Conservation (phyloP, 2,113 vertebrate genomes). For the Dasyurus viverrinus region DNA sequence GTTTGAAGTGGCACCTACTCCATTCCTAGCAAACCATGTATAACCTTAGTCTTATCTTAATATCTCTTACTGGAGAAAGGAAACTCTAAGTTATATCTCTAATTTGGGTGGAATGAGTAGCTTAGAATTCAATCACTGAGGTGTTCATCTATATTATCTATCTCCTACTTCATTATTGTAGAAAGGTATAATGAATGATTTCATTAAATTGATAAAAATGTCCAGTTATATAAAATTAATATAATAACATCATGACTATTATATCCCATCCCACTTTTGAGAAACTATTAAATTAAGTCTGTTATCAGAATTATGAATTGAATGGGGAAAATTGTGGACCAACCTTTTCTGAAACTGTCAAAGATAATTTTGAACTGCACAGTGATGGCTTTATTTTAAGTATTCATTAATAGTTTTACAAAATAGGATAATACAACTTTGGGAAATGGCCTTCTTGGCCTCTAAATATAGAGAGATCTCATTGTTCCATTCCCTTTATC, state of each 20-base stretch:
- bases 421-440: background rate
- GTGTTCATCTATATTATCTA: background rate
- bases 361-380: conserved; percentile 26
- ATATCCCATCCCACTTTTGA: background rate
- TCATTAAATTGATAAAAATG: conserved; percentile 44
- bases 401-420: conserved; percentile 15
- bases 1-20: background rate
- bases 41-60: background rate
- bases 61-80: background rate
- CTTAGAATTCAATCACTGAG: conserved; percentile 2
- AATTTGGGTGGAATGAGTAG: background rate
- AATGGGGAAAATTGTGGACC: conserved; percentile 12
- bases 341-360: conserved; percentile 39
- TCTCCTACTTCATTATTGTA: conserved; percentile 5
- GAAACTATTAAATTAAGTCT: conserved; percentile 51
- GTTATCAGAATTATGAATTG: conserved; percentile 38
- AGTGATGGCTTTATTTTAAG: conserved; percentile 45
- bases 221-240: conserved; percentile 17
- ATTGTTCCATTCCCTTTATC: background rate
- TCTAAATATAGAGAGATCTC: background rate
- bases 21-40: background rate
- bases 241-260: conserved; percentile 50
- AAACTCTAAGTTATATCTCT: background rate
- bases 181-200: conserved; percentile 55
- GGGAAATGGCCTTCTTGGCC: background rate